Evolutionary conservation across 35 echinoderm and acorn worm species (phyloP), one percentile per base, ranked within the genome.

Genomic region (Lytechinus pictus): DNA sequence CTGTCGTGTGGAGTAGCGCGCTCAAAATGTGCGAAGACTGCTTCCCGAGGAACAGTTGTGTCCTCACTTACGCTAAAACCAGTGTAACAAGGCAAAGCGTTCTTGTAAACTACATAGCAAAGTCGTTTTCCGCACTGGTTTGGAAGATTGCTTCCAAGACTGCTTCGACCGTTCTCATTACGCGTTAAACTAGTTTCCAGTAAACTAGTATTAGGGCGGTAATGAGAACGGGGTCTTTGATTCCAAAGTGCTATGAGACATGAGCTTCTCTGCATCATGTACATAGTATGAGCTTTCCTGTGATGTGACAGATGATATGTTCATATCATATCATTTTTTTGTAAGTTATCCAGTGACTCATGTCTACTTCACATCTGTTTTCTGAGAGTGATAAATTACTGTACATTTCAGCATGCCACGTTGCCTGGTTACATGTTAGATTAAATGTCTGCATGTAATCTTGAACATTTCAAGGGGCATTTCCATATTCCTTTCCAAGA

Each of bases 361-460:
- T 79, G 66, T 79, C 66, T 79, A 79, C 66, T 79, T 79, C 66
- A 79, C 66, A 79, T 79, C 66, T 79, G 66, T 24, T 79, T 79
- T 79, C 66, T 7, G 14, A 79, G 66, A 24, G 66, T 79, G 66
- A 24, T 79, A 79, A 79, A 79, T 79, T 24, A 24, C 7, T 7
- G 21, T 79, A 79, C 66, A 79, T 79, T 79, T 79, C 66, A 79
- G 19, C 16, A 16, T 79, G 14, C 19, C 66, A 24, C 21, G 13
- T 79, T 16, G 66, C n/a, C n/a, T 16, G 6, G 61, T 71, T 71
- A 71, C 66, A 79, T 79, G 19, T 79, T 0, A 24, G 16, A 24
- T 6, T 27, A 7, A 7, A 7, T 79, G 6, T 79, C 21, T 79
- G 16, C 19, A 21, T 71, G 13, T 71, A 21, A 21, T 71, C 19